Evolutionary conservation across 2,888 invertebrate genomes (phyloP), one percentile per base, ranked within the genome.

Genomic region (Machimus atricapillus): DNA sequence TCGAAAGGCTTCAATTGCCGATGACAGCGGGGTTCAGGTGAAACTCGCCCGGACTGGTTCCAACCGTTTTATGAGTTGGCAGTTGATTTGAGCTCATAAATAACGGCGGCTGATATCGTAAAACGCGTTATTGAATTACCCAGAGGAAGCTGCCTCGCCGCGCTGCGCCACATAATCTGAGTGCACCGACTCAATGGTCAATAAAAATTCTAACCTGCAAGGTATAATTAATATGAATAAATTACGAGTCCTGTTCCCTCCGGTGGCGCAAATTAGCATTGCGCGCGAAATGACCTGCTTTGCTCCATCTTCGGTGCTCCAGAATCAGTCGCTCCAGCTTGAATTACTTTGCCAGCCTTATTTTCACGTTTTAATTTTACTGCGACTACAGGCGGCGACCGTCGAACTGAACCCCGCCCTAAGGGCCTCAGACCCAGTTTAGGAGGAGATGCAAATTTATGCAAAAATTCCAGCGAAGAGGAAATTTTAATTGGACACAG

Each of bases 11-110:
- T 34, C 2, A n/a, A 19, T 14, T 19, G 14, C 37, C 14, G 78
- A 23, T 46, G 46, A 43, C 43, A 78, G 37, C 0, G 37, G 19
- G 2, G 23, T 12, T 78, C 78, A 78, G 37, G 43, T 78, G 78
- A 78, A 37, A 77, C 34, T 40, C 9, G 19, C 5, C 40, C 23
- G 23, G 23, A 56, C 81, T 27, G 56, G 52, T 81, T 81, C 52
- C 31, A 81, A 27, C 40, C 23, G 52, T 81, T 81, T 81, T 81
- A 81, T 52, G 81, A 81, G 52, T 56, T 81, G 31, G 52, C 81
- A 56, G 81, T 81, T 81, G 81, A 81, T 81, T 81, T 52, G 81
- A 81, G 81, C 46, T 56, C 56, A 81, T 81, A 81, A 81, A 81
- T 81, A 56, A 27, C 56, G 27, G 19, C 34, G 14, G 56, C 16